A percentile compares a stretch with the other conserved stretches of the same genome.
Conservation (phyloP, 2,888 invertebrate genomes). For the Sisyra terminalis region DNA sequence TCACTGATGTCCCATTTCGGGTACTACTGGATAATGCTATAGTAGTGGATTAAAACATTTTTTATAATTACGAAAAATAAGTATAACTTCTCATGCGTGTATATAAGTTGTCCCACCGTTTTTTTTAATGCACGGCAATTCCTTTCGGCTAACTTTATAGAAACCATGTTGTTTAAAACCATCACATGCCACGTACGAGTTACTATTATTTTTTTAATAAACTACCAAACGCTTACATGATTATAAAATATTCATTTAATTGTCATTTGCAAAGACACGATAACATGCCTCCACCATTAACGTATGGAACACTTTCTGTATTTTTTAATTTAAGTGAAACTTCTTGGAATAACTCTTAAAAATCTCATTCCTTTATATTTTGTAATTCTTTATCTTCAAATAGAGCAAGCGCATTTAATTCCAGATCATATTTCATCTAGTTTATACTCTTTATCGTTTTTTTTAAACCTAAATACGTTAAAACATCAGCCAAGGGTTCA, state of each 20-base stretch:
- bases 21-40: no score
- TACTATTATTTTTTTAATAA: slow-evolving; percentile 11
- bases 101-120: no score
- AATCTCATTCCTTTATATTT: slow-evolving; percentile 10
- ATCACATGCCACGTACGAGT: slow-evolving; percentile 10
- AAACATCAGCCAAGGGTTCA: slow-evolving; percentile 11
- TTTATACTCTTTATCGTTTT: slow-evolving; percentile 11
- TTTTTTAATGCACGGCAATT: slow-evolving; percentile 4
- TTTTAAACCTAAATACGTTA: slow-evolving; percentile 11
- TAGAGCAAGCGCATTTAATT: slow-evolving; percentile 9
- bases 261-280: no score
- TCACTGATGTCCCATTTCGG: no score
- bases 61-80: no score
- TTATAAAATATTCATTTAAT: slow-evolving; percentile 11
- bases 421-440: slow-evolving; percentile 11
- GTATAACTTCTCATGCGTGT: no score
- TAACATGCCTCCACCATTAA: no score
- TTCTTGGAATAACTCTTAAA: slow-evolving; percentile 12
- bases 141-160: slow-evolving; percentile 9
- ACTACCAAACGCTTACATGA: slow-evolving; percentile 7
- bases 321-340: slow-evolving; percentile 7
- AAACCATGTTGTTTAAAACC: slow-evolving; percentile 11
- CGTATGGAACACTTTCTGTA: slow-evolving; percentile 8
- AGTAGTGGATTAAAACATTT: no score
- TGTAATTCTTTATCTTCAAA: slow-evolving; percentile 8